These are phyloP conservation scores for Eilema depressum DNA, from an alignment of 2,888 invertebrate species.

Conservation along the genomic window DNA sequence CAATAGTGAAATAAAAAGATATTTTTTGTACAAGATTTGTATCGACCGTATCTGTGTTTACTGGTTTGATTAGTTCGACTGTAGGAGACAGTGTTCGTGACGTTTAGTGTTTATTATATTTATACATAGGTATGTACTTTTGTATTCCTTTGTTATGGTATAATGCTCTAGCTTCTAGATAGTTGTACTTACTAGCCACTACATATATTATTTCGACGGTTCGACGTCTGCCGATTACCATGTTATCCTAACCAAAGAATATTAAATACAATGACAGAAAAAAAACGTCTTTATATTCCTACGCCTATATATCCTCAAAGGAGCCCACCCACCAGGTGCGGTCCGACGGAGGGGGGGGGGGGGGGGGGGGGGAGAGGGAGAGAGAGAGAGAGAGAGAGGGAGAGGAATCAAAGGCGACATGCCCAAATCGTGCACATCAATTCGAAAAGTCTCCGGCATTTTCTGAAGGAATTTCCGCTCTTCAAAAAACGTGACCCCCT, in stretches of 20 bases:
- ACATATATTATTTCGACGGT: background rate
- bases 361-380: too few relatives aligned
- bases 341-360: too few relatives aligned
- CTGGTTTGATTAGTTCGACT: background rate
- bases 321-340: too few relatives aligned
- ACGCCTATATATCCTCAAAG: background rate
- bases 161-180: background rate
- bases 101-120: background rate
- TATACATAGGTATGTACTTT: background rate
- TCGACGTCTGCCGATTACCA: background rate
- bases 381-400: too few relatives aligned
- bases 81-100: too few relatives aligned
- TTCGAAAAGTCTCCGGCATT: too few relatives aligned
- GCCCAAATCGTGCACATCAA: too few relatives aligned
- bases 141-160: background rate
- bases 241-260: background rate
- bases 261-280: background rate
- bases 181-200: background rate
- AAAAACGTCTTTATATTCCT: background rate
- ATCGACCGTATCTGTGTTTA: background rate
- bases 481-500: too few relatives aligned
- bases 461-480: too few relatives aligned
- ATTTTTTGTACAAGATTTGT: background rate
- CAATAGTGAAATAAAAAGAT: too few relatives aligned
- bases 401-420: too few relatives aligned